phyloP scores from a whole-genome alignment of 2,113 vertebrate genomes.

The Porphyrio hochstetteri region DNA sequence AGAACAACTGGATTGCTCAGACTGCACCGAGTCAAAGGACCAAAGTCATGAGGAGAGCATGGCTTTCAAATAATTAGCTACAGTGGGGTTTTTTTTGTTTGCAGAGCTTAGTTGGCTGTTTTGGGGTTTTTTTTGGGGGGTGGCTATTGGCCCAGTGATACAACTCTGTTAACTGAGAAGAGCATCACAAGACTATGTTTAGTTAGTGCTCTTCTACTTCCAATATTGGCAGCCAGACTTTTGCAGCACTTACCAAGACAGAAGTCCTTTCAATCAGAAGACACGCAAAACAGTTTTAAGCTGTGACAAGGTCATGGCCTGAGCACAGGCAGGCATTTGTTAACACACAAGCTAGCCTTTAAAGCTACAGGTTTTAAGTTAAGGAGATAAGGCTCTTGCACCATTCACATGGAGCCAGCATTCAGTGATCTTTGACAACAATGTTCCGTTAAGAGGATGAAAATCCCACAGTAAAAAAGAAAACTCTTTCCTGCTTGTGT shows the following conservation, averaged over 20 bases:
- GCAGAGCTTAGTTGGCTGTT: not conserved
- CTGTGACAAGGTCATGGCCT: not conserved
- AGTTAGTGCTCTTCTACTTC: not conserved
- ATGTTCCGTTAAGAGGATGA: not conserved
- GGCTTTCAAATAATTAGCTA: not conserved
- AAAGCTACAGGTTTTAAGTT: constrained; percentile 17
- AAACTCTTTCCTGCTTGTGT: not conserved
- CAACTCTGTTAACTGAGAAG: not conserved
- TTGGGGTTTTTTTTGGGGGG: too few relatives aligned
- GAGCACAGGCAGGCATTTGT: not conserved
- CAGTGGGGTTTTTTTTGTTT: not conserved
- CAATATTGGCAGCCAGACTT: not conserved
- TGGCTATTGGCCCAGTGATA: not conserved
- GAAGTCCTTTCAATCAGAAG: constrained; percentile 7
- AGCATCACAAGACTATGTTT: not conserved
- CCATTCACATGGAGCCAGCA: not conserved
- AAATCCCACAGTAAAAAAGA: not conserved
- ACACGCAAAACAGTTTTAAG: not conserved
- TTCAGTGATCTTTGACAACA: not conserved
- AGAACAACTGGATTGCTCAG: not conserved
- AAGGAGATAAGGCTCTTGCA: constrained; percentile 5
- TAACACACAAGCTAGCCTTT: not conserved
- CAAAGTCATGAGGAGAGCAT: not conserved
- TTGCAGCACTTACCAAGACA: not conserved
- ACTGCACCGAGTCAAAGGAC: not conserved